These are phyloP conservation scores for Drosophila helvetica DNA, from an alignment of 2,888 invertebrate species.

Conservation along the genomic window DNA sequence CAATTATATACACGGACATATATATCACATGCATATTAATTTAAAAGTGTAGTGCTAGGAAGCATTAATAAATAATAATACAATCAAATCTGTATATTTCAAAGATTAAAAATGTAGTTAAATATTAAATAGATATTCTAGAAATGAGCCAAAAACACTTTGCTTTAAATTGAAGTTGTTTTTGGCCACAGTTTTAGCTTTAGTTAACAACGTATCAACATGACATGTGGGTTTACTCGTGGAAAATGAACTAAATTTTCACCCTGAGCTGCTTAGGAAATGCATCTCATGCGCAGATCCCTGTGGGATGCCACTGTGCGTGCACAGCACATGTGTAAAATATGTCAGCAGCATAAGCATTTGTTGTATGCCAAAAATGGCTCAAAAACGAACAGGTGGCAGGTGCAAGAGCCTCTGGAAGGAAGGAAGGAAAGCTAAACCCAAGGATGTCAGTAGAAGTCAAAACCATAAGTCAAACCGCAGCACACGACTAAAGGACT, in stretches of 20 bases:
- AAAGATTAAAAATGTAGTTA: not conserved
- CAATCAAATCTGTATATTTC: not conserved
- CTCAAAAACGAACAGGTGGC: conserved; percentile 38
- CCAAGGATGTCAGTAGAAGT: conserved; percentile 51
- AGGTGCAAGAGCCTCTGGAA: conserved; percentile 26
- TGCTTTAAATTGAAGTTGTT: not conserved
- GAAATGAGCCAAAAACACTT: not conserved
- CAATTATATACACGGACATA: too few species aligned
- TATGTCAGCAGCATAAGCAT: conserved; percentile 74
- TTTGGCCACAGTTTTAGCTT: not conserved
- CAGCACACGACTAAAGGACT: conserved; percentile 56
- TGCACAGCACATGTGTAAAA: conserved; percentile 72
- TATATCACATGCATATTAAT: too few species aligned
- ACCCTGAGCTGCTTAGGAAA: conserved; percentile 13
- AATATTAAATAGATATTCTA: not conserved
- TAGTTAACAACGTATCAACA: too few species aligned
- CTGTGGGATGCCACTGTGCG: conserved; percentile 8
- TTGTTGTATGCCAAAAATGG: conserved; percentile 49
- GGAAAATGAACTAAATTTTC: conserved; percentile 1
- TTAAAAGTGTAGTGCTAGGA: too few species aligned
- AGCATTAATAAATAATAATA: too few species aligned
- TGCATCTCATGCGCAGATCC: not conserved
- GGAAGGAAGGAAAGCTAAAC: conserved; percentile 1
- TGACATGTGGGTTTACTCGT: not conserved
- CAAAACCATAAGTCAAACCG: conserved; percentile 67